A percentile compares a stretch with the other conserved stretches of the same genome.
Evolutionary conservation across 2,113 vertebrate species (phyloP).

Genomic region (Columba livia): DNA sequence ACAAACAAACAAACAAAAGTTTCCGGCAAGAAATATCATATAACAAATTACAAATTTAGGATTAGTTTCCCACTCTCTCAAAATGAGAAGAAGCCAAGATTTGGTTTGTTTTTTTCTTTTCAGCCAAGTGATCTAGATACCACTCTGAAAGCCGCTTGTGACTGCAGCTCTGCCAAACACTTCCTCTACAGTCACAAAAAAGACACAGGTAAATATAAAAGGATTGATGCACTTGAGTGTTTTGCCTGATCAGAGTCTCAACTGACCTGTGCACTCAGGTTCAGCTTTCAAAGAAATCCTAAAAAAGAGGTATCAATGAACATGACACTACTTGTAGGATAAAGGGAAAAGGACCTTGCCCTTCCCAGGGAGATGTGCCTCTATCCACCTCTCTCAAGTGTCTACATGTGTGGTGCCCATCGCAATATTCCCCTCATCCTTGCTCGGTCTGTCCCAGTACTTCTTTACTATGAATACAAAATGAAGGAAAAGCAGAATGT

Average conservation of each 20-base stretch:
- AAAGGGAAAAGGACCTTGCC: background rate
- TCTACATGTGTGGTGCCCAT: fast-evolving
- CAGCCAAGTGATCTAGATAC: background rate
- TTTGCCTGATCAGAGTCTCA: background rate
- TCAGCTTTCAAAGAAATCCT: background rate
- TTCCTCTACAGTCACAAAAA: background rate
- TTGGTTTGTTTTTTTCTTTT: background rate
- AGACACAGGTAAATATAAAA: background rate
- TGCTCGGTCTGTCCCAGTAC: background rate
- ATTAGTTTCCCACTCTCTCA: too few species aligned
- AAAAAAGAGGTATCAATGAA: background rate
- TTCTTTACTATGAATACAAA: background rate
- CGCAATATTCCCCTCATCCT: fast-evolving
- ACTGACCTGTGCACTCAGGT: background rate
- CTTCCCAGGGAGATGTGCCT: background rate
- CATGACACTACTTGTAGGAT: background rate
- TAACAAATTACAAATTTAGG: background rate
- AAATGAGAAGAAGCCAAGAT: background rate
- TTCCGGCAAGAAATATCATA: background rate
- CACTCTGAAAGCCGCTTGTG: background rate
- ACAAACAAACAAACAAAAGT: background rate
- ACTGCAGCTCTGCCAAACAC: background rate
- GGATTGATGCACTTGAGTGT: background rate
- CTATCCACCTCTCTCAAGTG: fast-evolving
- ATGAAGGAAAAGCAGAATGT: background rate